Conservation (phyloP, 2,113 vertebrate genomes). For the Phrynosoma blainvillii region DNA sequence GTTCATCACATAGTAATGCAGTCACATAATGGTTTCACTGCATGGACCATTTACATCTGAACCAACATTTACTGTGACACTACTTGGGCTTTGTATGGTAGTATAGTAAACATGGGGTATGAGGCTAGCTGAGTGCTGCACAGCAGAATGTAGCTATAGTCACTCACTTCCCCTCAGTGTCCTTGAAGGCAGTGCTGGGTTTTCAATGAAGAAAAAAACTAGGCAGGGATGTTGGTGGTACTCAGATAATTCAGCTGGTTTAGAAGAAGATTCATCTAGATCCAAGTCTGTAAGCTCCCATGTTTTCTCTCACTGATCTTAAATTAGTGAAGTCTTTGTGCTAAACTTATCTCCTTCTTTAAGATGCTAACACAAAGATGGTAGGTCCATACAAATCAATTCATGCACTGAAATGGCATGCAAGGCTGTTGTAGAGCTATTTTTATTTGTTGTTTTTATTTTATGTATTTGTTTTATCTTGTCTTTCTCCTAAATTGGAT, state of each 20-base stretch:
- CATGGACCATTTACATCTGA: background rate
- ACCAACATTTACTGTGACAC: background rate
- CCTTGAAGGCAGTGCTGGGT: background rate
- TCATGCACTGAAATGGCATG: background rate
- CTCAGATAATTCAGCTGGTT: background rate
- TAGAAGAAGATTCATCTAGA: background rate
- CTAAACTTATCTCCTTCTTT: background rate
- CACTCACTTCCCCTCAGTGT: background rate
- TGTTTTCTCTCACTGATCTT: background rate
- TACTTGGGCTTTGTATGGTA: background rate
- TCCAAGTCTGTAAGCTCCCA: background rate
- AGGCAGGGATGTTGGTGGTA: no score
- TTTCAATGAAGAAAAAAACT: background rate
- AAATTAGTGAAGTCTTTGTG: background rate
- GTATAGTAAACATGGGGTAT: background rate
- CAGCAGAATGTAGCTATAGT: background rate
- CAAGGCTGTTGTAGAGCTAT: background rate
- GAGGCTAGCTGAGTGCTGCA: background rate
- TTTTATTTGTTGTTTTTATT: background rate
- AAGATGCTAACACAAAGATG: background rate
- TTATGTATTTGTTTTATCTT: no score
- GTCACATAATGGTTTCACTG: background rate
- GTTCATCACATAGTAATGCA: background rate
- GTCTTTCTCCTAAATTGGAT: no score
- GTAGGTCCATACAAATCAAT: no score